Conservation (phyloP, 2,888 invertebrate species). For the Opisthograptis luteolata region DNA sequence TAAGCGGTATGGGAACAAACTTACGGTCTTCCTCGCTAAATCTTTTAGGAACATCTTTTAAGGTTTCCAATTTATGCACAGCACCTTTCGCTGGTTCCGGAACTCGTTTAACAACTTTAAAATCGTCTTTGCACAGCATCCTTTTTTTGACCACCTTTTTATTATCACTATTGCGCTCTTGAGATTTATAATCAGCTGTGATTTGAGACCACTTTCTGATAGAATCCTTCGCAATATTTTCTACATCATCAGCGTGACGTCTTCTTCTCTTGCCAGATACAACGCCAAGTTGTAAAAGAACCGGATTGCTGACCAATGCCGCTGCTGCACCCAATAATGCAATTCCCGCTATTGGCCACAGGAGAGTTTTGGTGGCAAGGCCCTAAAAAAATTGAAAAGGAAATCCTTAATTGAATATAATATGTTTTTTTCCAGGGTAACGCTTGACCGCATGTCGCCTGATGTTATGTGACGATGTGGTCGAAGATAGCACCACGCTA, state of each 20-base stretch:
- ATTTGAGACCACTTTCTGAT: conserved; percentile 38
- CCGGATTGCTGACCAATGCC: conserved; percentile 90
- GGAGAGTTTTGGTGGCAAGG: conserved; percentile 85
- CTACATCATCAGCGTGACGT: conserved; percentile 68
- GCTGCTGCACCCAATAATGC: conserved; percentile 93
- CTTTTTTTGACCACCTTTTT: conserved; percentile 30
- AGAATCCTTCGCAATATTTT: conserved; percentile 28
- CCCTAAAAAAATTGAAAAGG: conserved; percentile 67
- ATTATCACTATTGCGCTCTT: conserved; percentile 14
- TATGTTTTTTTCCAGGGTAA: too few species aligned
- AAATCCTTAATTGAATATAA: not conserved
- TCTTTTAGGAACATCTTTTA: conserved; percentile 29
- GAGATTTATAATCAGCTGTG: conserved; percentile 11
- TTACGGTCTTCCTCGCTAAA: conserved; percentile 45
- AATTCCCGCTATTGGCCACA: conserved; percentile 90
- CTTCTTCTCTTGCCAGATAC: conserved; percentile 86
- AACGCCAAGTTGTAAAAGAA: conserved; percentile 90
- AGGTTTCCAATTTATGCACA: conserved; percentile 4
- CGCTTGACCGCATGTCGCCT: too few species aligned
- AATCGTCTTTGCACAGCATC: conserved; percentile 28
- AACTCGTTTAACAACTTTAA: conserved; percentile 25
- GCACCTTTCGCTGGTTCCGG: not conserved
- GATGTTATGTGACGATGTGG: too few species aligned
- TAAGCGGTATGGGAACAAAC: conserved; percentile 62
- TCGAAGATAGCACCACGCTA: too few species aligned